Base-by-base conservation (phyloP, 1,140 invertebrate genomes). In the Cydia pomonella region DNA sequence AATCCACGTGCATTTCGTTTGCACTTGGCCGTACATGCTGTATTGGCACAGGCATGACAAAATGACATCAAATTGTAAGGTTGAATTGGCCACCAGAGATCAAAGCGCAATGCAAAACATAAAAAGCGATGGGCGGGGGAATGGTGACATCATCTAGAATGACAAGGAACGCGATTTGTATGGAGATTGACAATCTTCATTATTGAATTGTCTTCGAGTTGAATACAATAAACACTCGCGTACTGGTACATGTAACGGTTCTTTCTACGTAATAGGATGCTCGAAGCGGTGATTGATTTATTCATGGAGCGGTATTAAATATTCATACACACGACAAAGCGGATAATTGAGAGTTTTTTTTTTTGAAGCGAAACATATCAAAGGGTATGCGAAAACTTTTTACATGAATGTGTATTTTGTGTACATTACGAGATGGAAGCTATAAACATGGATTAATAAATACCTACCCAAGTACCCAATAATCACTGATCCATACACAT, bases 201-300 rank as follows among this genome's bases (percentile, higher is more conserved):
- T 59, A 59, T 23, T 59, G 21, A 59, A 59, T 59, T 23, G 53
- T 59, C 53, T 23, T n/a, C 18, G 10, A 59, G 21, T 59, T 59
- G 21, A 73, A 47, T 47, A n/a, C 27, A 73, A 50, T 59, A 41
- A 73, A 73, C 47, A 47, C 72, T 38, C 47, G 16, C 18, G 13
- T 25, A 50, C 29, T 41, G 44, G 38, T 44, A 73, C 72, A 50
- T 6, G 41, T 47, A 73, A 73, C 41, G 64, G 64, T 21, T 69
- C 64, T 81, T 77, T 75, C 73, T 77, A 75, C 71, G 74, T 63
- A 77, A 79, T 79, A 74, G 18, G 33, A 53, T 50, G 75, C 77
- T 75, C 73, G 74, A 77, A 79, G 75, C 59, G 76, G 75, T 75
- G 80, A 81, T 81, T 79, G 80, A 81, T 79, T 69, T 77, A 79